Conservation (phyloP, 2,888 invertebrate genomes). For the Stenodera caucasica region DNA sequence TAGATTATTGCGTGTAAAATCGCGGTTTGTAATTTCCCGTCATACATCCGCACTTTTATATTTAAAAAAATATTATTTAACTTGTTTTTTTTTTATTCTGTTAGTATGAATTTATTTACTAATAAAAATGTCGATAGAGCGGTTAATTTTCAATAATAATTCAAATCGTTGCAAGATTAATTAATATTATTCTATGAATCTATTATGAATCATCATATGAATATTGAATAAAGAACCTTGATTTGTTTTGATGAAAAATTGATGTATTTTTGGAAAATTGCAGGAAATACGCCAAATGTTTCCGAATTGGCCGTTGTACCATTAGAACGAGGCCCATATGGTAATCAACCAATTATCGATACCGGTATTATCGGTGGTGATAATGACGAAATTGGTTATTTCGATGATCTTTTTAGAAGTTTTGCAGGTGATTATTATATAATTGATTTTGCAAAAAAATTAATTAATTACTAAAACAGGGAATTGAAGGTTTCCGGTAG, state of each 20-base stretch:
- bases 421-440: not conserved
- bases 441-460: too few species aligned
- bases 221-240: not conserved
- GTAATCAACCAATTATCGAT: conserved; percentile 3
- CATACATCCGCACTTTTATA: not conserved
- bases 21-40: not conserved
- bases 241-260: too few species aligned
- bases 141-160: too few species aligned
- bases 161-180: too few species aligned
- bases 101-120: too few species aligned
- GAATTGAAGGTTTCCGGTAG: not conserved
- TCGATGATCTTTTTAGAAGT: not conserved
- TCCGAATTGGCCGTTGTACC: not conserved
- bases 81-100: too few species aligned
- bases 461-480: not conserved
- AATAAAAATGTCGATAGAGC: too few species aligned
- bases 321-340: not conserved
- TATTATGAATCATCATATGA: too few species aligned
- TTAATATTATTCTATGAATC: too few species aligned
- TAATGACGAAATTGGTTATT: not conserved
- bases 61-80: too few species aligned
- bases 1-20: not conserved
- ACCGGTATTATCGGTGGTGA: not conserved
- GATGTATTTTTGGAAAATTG: not conserved
- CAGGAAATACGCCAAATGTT: not conserved